Conservation (phyloP, 2,888 invertebrate species). For the Ctena decussata region DNA sequence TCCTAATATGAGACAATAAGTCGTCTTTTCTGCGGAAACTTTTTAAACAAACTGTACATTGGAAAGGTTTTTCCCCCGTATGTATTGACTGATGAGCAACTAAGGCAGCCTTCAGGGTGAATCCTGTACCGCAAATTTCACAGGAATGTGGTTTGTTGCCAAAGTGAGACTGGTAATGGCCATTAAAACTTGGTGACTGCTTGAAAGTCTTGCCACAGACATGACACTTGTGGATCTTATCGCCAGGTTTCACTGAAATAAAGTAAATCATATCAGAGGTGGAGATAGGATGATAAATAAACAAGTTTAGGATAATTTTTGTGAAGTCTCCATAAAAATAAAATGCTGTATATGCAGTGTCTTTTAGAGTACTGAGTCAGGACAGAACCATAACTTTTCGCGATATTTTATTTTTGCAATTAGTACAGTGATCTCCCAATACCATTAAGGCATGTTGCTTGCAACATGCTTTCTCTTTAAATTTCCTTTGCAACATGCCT, state of each 20-base stretch:
- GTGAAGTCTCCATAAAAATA: no score
- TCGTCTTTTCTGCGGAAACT: constrained; percentile 71
- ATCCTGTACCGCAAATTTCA: constrained; percentile 58
- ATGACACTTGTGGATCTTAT: constrained; percentile 61
- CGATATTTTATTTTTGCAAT: no score
- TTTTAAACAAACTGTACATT: constrained; percentile 65
- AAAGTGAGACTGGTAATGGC: constrained; percentile 66
- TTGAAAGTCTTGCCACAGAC: constrained; percentile 64
- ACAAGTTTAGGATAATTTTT: no score
- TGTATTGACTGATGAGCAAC: constrained; percentile 70
- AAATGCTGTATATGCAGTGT: no score
- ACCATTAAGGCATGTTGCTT: no score
- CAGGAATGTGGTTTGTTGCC: constrained; percentile 61
- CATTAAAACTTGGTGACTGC: constrained; percentile 59
- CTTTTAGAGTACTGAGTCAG: no score
- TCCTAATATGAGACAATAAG: constrained; percentile 62
- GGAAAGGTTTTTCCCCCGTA: constrained; percentile 68
- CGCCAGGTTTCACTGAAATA: constrained; percentile 58
- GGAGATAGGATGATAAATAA: no score
- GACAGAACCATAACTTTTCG: no score
- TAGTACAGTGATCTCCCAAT: no score
- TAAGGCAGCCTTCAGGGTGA: constrained; percentile 62
- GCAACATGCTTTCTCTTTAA: no score
- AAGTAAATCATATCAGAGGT: no score
- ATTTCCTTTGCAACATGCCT: no score